These are phyloP conservation scores for Dichetophora obliterata DNA, from an alignment of 2,888 invertebrate genomes.

Conservation along the genomic window DNA sequence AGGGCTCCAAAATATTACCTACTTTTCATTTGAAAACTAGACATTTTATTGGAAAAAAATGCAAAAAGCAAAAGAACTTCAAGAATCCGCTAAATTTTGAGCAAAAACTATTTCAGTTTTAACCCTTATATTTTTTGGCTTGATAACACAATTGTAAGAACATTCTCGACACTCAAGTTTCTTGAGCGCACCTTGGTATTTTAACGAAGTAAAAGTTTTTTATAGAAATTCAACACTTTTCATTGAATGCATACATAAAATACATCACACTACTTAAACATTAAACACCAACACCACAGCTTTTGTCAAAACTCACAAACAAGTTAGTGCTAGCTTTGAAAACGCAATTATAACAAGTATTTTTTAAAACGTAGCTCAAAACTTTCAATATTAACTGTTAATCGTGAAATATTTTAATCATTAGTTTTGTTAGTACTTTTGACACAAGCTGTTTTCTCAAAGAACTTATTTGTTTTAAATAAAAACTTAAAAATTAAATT, in stretches of 20 bases:
- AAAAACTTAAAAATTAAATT: neutral
- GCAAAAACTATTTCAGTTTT: no score
- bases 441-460: conserved; percentile 48
- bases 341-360: neutral
- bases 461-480: conserved; percentile 4
- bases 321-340: conserved; percentile 7
- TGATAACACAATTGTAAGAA: no score
- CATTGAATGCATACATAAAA: neutral
- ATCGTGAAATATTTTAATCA: neutral
- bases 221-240: neutral
- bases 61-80: no score
- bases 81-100: no score
- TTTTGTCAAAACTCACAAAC: conserved; percentile 49
- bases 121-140: no score
- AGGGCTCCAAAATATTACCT: no score
- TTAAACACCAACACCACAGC: conserved; percentile 41
- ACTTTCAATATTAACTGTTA: neutral
- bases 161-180: no score
- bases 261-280: neutral
- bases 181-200: no score
- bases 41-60: no score
- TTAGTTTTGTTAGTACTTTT: conserved; percentile 38
- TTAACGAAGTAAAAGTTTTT: neutral
- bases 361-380: neutral
- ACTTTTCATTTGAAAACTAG: no score